Evolutionary conservation across 1,140 invertebrate genomes (phyloP), one percentile per base, ranked within the genome.

Genomic region (Zaprionus nigranus): DNA sequence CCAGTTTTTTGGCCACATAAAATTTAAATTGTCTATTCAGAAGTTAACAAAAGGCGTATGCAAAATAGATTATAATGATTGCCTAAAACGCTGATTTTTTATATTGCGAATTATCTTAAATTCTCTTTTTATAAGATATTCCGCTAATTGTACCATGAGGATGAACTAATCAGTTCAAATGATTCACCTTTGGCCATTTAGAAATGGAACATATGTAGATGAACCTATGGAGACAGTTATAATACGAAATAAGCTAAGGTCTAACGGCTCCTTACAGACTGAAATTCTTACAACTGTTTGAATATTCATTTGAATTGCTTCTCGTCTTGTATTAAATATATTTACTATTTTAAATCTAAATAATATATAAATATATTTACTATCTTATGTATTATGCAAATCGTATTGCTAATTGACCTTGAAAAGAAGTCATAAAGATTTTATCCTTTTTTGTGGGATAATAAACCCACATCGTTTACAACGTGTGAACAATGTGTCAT

Each of bases 11-110:
- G 53, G 15, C 4, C 20, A 51, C 9, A 46, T 66, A 30, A 66
- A 66, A 66, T 28, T 30, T 36, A 28, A 40, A 46, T 57, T 13
- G 36, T 20, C 3, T 46, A 30, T 28, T 57, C 38, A 30, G 13
- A 20, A 30, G 36, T 7, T 30, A 46, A 43, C 64, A 64, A 54
- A 53, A 43, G 26, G 17, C 20, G 43, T 61, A 61, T 61, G 59
- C 38, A 28, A 61, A 61, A 13, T 17, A 9, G 9, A 20, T 62
- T 24, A 22, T 51, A 51, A 51, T 51, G 46, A 13, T 51, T 51
- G 46, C 13, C 20, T 13, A 24, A 51, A 9, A 5, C 17, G 5
- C 46, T 22, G 46, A 40, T n/a, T 13, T 4, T 51, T 51, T 51
- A 24, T 13, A 13, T 3, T 1, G 12, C 20, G 20, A 51, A 22